Percentiles rank a stretch among this genome's conserved stretches.
Evolutionary conservation across 2,888 invertebrate species (phyloP).

Genomic region (Perizoma affinitatum): DNA sequence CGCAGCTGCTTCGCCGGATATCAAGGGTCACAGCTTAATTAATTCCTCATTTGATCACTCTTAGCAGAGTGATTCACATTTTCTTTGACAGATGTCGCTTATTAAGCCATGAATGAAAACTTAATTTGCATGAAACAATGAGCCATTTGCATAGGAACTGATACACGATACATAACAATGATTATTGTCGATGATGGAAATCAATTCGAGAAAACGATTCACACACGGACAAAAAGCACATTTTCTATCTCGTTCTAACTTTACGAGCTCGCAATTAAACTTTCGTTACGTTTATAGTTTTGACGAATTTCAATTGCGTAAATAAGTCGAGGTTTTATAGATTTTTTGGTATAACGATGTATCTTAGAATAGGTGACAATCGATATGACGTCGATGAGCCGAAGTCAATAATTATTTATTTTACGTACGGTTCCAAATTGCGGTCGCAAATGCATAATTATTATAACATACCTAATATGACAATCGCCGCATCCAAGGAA

Average conservation of each 20-base stretch:
- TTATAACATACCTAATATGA: too few relatives aligned
- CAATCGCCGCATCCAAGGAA: too few relatives aligned
- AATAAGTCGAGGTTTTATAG: slow-evolving; percentile 31
- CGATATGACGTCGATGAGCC: too few relatives aligned
- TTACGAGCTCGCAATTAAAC: slow-evolving; percentile 57
- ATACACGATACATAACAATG: slow-evolving; percentile 69
- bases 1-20: slow-evolving; percentile 78
- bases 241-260: slow-evolving; percentile 51
- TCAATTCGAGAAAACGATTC: slow-evolving; percentile 79
- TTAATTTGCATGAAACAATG: slow-evolving; percentile 77
- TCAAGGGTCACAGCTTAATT: slow-evolving; percentile 78
- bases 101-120: slow-evolving; percentile 79
- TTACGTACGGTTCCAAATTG: too few relatives aligned
- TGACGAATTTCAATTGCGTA: slow-evolving; percentile 66
- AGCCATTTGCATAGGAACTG: slow-evolving; percentile 71
- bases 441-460: too few relatives aligned
- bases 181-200: slow-evolving; percentile 72
- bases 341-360: slow-evolving; percentile 4
- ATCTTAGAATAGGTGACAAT: not conserved
- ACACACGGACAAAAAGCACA: slow-evolving; percentile 57
- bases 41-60: slow-evolving; percentile 71
- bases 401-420: too few relatives aligned
- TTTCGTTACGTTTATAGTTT: slow-evolving; percentile 64
- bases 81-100: slow-evolving; percentile 78
- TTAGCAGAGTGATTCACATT: slow-evolving; percentile 80